Evolutionary conservation across 2,888 invertebrate species (phyloP), one percentile per base, ranked within the genome.

Genomic region (Drosophila cracens): DNA sequence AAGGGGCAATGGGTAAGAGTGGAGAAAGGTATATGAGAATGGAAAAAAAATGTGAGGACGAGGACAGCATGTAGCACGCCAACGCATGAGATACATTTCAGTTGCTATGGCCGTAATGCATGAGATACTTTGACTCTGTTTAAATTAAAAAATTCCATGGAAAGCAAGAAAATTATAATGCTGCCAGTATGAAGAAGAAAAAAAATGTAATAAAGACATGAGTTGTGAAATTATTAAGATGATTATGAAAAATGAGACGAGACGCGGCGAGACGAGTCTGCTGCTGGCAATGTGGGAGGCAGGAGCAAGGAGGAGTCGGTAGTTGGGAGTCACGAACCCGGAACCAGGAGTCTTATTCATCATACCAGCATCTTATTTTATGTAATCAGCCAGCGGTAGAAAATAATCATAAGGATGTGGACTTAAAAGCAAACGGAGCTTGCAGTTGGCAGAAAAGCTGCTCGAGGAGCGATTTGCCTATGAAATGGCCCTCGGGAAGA

Each of bases 171-270:
- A 87, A 84, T 84, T 81, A 87, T 87, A 84, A 78, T 83, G 78
- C 84, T 67, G 60, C 67, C 38, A 29, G 56, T 54, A 54, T 27
- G 54, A 18, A 54, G 25, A 27, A 31, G 52, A 43, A 16, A 60
- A 38, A 63, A 78, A 89, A 89, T 84, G 87, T 84, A 87, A 87
- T 87, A 84, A 84, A 84, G 83, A 84, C 84, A 89, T 89, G 83
- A 89, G 89, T 84, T 84, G 72, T 78, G 87, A 79, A 84, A 87
- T 84, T 89, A 84, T 89, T 87, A 84, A 84, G 83, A 84, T 87
- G 87, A 87, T 84, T 89, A 84, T 81, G 89, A 76, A 76, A 76
- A 81, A 71, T 65, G 71, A 71, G 64, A 68, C 58, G 40, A 70
- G 74, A 38, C 7, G 52, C 4, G n/a, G 13, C 27, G 27, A 18